phyloP scores from a whole-genome alignment of 2,888 invertebrate genomes.

The Lomographa bimaculata region DNA sequence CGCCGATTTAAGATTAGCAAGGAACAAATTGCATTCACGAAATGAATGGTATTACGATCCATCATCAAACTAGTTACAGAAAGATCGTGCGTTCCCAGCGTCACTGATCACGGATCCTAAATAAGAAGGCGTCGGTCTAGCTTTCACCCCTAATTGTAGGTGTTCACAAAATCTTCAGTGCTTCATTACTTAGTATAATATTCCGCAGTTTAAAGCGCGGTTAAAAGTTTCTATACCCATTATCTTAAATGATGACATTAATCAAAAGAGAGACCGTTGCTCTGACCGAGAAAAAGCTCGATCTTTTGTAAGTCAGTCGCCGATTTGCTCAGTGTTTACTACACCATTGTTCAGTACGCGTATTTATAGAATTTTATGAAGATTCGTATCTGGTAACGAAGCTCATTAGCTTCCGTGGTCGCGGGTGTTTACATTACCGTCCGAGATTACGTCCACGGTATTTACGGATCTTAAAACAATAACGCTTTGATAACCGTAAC shows the following conservation, averaged over 20 bases:
- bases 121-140: slow-evolving; percentile 44
- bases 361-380: slow-evolving; percentile 36
- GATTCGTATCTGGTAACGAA: slow-evolving; percentile 26
- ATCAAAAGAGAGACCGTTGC: slow-evolving; percentile 19
- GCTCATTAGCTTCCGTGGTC: slow-evolving; percentile 32
- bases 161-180: slow-evolving; percentile 34
- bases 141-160: slow-evolving; percentile 73
- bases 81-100: slow-evolving; percentile 51
- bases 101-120: slow-evolving; percentile 53
- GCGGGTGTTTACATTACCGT: slow-evolving; percentile 32
- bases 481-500: slow-evolving; percentile 13
- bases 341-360: slow-evolving; percentile 25
- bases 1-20: slow-evolving; percentile 19
- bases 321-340: slow-evolving; percentile 20
- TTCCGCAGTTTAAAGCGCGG: slow-evolving; percentile 32
- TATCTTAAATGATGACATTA: slow-evolving; percentile 31
- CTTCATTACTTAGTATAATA: too few relatives aligned
- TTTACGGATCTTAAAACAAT: slow-evolving; percentile 30
- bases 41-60: slow-evolving; percentile 29
- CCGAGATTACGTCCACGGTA: slow-evolving; percentile 16
- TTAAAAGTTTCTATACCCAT: slow-evolving; percentile 36
- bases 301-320: slow-evolving; percentile 19
- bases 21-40: slow-evolving; percentile 28
- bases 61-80: slow-evolving; percentile 23
- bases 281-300: slow-evolving; percentile 21